Evolutionary conservation across 2,113 vertebrate genomes (phyloP).

Genomic region (Podarcis muralis): DNA sequence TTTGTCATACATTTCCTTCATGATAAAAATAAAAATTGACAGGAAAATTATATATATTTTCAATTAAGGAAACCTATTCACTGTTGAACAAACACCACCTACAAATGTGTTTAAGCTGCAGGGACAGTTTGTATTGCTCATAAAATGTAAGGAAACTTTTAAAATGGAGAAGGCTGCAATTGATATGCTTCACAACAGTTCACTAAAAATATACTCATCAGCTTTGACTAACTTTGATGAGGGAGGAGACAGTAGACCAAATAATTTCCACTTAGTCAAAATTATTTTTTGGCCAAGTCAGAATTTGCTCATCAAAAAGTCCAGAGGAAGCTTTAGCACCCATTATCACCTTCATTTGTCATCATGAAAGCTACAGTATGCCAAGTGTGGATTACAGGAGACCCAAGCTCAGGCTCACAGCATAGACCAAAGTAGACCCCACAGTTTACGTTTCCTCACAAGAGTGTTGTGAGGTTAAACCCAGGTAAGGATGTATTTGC

Average conservation of each 20-base stretch:
- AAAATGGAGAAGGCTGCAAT: not conserved
- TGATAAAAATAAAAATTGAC: not conserved
- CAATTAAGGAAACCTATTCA: not conserved
- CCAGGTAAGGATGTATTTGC: no score
- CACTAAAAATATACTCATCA: not conserved
- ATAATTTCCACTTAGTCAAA: not conserved
- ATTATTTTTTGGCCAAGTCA: no score
- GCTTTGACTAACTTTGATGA: not conserved
- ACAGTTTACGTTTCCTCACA: no score
- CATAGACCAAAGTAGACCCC: no score
- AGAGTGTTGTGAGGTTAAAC: no score
- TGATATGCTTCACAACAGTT: not conserved
- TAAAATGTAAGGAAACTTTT: not conserved
- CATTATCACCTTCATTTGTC: no score
- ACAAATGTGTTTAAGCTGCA: not conserved
- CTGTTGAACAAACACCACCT: not conserved
- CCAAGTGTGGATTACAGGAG: no score
- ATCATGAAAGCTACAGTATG: no score
- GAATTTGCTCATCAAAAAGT: no score
- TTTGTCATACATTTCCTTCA: not conserved
- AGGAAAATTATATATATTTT: no score
- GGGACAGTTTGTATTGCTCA: not conserved
- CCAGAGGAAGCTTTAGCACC: no score
- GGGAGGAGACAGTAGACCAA: not conserved
- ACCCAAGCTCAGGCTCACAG: no score